Conservation (phyloP, 2,797 vertebrate genomes). For the Anguilla marmorata region DNA sequence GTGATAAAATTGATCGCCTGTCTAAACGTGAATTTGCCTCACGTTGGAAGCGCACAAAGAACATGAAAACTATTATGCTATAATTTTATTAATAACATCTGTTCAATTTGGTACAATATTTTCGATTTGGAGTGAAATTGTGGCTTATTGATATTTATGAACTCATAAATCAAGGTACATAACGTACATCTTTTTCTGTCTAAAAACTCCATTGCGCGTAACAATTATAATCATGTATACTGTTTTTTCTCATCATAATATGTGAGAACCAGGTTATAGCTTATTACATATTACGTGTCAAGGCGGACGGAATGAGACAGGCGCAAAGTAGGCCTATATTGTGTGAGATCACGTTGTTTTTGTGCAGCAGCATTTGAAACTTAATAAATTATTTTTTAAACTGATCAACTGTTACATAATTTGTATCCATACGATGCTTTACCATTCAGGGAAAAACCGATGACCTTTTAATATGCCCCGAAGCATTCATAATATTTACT, state of each 20-base stretch:
- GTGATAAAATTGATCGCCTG: not conserved
- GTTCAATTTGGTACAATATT: not conserved
- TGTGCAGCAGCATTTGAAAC: not conserved
- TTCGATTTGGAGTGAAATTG: not conserved
- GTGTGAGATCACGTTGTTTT: not conserved
- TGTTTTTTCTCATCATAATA: not conserved
- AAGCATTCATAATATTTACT: conserved; percentile 31
- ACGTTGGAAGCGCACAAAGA: not conserved
- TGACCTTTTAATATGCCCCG: conserved; percentile 37
- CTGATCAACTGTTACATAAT: not conserved
- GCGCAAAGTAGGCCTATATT: not conserved
- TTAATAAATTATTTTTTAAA: not conserved
- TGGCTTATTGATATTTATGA: not conserved
- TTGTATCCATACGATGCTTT: not conserved
- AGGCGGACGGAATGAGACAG: not conserved
- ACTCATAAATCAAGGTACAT: not conserved
- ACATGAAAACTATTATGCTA: not conserved
- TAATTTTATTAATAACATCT: not conserved
- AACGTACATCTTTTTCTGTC: not conserved
- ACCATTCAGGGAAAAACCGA: conserved; percentile 19
- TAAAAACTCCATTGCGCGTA: not conserved
- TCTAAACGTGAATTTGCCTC: not conserved
- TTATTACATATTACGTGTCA: not conserved
- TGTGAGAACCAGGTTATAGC: not conserved
- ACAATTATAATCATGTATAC: not conserved